Percentiles rank a stretch among this genome's conserved stretches.
These are phyloP conservation scores for Ochropleura plecta DNA, from an alignment of 2,888 invertebrate species.

Conservation along the genomic window DNA sequence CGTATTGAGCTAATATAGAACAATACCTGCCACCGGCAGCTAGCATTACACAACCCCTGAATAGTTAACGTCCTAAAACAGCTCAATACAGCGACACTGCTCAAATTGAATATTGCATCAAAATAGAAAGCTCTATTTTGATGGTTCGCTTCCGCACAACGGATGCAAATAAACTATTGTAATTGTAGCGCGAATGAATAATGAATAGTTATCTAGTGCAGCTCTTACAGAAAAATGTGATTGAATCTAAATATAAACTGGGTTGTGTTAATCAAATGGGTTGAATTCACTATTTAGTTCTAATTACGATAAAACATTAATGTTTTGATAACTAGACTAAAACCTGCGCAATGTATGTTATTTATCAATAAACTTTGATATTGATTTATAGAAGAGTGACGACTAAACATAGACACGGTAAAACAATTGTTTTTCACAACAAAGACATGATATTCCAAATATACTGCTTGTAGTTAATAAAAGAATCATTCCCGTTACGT, in stretches of 20 bases:
- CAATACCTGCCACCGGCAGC: constrained; percentile 12
- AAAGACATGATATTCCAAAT: background rate
- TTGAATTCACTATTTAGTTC: background rate
- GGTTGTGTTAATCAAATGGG: background rate
- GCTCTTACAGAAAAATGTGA: constrained; percentile 22
- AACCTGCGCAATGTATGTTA: background rate
- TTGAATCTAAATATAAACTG: constrained; percentile 6
- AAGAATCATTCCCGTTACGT: no score
- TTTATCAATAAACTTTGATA: background rate
- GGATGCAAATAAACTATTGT: constrained; percentile 57
- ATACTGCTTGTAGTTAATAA: background rate
- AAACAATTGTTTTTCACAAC: background rate
- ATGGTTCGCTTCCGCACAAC: constrained; percentile 32
- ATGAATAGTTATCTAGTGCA: constrained; percentile 42
- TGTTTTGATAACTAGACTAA: background rate
- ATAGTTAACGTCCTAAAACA: constrained; percentile 32
- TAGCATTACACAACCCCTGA: constrained; percentile 22
- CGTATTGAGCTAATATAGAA: background rate
- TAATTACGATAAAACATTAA: no score
- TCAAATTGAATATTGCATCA: constrained; percentile 60
- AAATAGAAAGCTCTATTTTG: constrained; percentile 35
- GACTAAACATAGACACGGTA: background rate
- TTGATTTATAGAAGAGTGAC: background rate
- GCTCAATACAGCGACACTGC: constrained; percentile 27
- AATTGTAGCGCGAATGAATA: constrained; percentile 48